Base-by-base conservation (phyloP, 2,888 invertebrate species). In the Ennomos fuscantarius region DNA sequence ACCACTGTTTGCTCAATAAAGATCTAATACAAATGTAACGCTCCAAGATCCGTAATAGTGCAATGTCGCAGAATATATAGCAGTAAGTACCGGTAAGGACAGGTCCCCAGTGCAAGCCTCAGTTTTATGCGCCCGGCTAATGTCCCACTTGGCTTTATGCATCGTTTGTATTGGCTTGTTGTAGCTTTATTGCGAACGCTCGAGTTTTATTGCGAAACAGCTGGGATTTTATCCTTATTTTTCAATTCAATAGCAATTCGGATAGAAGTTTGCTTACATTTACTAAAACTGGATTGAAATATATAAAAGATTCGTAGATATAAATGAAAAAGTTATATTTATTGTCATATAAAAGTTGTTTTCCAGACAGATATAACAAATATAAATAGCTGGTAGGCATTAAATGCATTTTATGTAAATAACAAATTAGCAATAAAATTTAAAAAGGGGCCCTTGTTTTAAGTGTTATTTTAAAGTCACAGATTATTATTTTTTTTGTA, bases 121-220 rank as follows among this genome's bases (percentile, higher is more conserved):
- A 41, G 51, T 36, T 56, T 51, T 51, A 56, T 50, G 32, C 36
- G 46, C 41, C 46, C 42, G 39, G 33, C 60, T 67, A 65, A 65
- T 62, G 55, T 55, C 50, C 51, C 60, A 54, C 55, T 60, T 43
- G 48, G 60, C 52, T 62, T 62, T 62, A 63, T 66, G 56, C 59
- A 51, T 62, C 60, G 24, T 24, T 24, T 46, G 51, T 46, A 55
- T 55, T 46, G 52, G 55, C 49, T 59, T 51, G 55, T 56, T 52
- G 57, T 37, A 40, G 53, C 62, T 61, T 56, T 61, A 64, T 62
- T 64, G 55, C 41, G 6, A 42, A 12, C 5, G 12, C 42, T 42
- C 43, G 12, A 36, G 32, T 11, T 34, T 36, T 50, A 50, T 36
- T 50, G 43, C 10, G 2, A 10, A 11, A 40, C 9, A 13, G 40